These are phyloP conservation scores for Peribatodes rhomboidaria DNA, from an alignment of 2,888 invertebrate species.

Conservation along the genomic window DNA sequence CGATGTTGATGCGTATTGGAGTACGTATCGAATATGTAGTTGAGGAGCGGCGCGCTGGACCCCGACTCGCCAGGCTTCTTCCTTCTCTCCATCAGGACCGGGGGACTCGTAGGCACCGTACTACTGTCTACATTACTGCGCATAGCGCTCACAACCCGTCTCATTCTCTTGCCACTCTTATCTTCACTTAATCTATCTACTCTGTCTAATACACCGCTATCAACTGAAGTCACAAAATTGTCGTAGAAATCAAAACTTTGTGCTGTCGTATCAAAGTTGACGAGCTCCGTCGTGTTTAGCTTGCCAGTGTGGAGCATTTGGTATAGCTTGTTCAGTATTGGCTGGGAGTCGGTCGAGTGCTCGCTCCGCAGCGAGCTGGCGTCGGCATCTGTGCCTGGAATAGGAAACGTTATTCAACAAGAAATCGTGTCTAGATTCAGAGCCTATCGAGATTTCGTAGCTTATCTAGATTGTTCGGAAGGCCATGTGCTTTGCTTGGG, in stretches of 20 bases:
- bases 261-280: slow-evolving; percentile 60
- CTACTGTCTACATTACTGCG: slow-evolving; percentile 57
- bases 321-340: slow-evolving; percentile 77
- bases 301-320: slow-evolving; percentile 74
- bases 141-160: slow-evolving; percentile 67
- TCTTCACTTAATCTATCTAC: slow-evolving; percentile 11
- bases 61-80: slow-evolving; percentile 77
- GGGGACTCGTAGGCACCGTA: slow-evolving; percentile 55
- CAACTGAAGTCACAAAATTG: slow-evolving; percentile 22
- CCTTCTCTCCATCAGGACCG: slow-evolving; percentile 62
- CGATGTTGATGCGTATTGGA: slow-evolving; percentile 79
- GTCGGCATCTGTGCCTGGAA: slow-evolving; percentile 78
- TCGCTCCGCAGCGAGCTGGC: slow-evolving; percentile 62
- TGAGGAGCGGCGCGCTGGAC: slow-evolving; percentile 78
- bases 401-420: slow-evolving; percentile 41
- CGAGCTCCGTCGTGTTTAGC: slow-evolving; percentile 63
- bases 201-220: slow-evolving; percentile 2
- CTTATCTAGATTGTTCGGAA: slow-evolving; percentile 19
- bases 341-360: slow-evolving; percentile 58
- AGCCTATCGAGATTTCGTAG: slow-evolving; percentile 18
- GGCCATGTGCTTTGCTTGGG: neutral
- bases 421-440: slow-evolving; percentile 21
- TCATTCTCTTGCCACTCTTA: slow-evolving; percentile 59
- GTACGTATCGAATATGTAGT: slow-evolving; percentile 82
- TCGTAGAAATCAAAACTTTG: slow-evolving; percentile 60